A percentile compares a stretch with the other conserved stretches of the same genome.
Conservation (phyloP, 2,113 vertebrate species). For the Saccopteryx bilineata region DNA sequence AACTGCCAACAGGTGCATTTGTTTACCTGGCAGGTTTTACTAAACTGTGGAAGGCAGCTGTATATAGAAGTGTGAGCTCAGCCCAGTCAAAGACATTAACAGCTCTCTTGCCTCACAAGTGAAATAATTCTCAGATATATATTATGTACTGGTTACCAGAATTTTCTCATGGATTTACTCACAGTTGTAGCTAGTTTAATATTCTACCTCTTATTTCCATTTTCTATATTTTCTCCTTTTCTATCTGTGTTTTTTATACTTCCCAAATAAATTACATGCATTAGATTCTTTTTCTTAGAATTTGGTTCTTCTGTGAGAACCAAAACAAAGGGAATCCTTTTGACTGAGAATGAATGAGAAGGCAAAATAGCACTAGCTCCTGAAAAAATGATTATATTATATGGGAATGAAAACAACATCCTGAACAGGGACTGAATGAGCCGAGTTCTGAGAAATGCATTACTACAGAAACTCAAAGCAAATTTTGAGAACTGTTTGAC, state of each 20-base stretch:
- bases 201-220: not conserved
- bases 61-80: not conserved
- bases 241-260: not conserved
- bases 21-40: not conserved
- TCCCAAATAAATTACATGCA: not conserved
- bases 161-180: not conserved
- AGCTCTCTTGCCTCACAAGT: not conserved
- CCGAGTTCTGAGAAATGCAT: conserved; percentile 12
- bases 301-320: not conserved
- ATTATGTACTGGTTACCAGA: not conserved
- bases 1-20: not conserved
- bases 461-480: not conserved
- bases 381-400: not conserved
- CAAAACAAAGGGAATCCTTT: not conserved
- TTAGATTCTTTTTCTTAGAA: not conserved
- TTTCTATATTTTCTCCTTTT: not conserved
- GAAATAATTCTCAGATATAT: not conserved
- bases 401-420: not conserved
- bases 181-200: not conserved
- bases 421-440: not conserved
- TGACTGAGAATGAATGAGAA: not conserved
- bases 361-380: not conserved
- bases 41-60: not conserved
- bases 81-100: not conserved
- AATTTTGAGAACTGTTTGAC: conserved; percentile 12